Evolutionary conservation across 2,113 vertebrate genomes (phyloP).

Genomic region (Tapirus terrestris): DNA sequence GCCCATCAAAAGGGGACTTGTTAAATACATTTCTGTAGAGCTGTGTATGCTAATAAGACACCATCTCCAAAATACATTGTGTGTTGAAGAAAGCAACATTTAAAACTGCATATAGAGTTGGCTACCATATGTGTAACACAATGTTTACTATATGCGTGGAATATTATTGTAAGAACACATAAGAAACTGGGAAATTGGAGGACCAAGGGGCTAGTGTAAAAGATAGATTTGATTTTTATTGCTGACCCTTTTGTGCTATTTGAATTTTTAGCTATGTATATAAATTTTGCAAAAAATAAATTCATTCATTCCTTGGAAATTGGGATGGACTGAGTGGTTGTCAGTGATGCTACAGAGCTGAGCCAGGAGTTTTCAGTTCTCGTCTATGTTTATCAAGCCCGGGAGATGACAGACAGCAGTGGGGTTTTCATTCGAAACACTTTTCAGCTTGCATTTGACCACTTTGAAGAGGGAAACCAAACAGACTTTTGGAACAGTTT

Average conservation of each 20-base stretch:
- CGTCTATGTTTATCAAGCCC: background rate
- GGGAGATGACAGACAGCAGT: conserved; percentile 49
- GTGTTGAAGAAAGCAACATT: background rate
- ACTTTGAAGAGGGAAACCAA: conserved; percentile 53
- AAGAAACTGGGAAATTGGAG: background rate
- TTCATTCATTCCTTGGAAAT: background rate
- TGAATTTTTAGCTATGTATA: background rate
- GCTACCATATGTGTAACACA: too few relatives aligned
- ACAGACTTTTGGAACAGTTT: conserved; percentile 62
- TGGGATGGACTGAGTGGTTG: background rate
- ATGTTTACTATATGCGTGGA: background rate
- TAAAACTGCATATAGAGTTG: background rate
- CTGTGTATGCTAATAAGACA: background rate
- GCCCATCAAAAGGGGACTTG: background rate
- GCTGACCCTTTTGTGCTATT: background rate
- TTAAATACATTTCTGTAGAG: background rate
- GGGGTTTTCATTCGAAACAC: conserved; percentile 17
- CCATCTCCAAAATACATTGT: background rate
- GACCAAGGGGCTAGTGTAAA: background rate
- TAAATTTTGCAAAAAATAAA: background rate
- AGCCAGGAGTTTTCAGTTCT: background rate
- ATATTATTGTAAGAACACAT: background rate
- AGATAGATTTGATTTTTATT: background rate
- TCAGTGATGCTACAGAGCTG: background rate
- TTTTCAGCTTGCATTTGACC: conserved; percentile 59